Percentiles rank a stretch among this genome's conserved stretches.
Evolutionary conservation across 2,888 invertebrate species (phyloP).

Genomic region (Epirrhoe tristata): DNA sequence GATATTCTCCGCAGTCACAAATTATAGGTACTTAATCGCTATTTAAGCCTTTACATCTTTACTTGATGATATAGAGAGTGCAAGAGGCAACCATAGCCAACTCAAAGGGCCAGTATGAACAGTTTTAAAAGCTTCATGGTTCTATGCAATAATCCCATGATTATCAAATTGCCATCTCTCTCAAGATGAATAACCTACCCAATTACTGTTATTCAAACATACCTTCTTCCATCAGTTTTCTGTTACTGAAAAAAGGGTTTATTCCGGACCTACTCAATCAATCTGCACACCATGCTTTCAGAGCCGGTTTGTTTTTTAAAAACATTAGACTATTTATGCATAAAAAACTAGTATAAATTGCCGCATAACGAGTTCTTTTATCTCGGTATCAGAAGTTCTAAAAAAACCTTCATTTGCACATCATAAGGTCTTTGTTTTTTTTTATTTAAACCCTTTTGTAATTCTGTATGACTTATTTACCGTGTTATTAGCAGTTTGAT

Average conservation of each 20-base stretch:
- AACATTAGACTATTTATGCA: background rate
- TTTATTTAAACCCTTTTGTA: constrained; percentile 46
- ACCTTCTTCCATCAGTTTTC: background rate
- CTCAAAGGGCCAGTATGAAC: too few relatives aligned
- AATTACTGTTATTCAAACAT: background rate
- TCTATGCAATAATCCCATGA: too few relatives aligned
- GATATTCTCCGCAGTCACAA: too few relatives aligned
- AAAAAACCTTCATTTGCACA: constrained; percentile 53
- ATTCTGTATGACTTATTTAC: constrained; percentile 55
- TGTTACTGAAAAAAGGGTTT: background rate
- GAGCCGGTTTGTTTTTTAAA: background rate
- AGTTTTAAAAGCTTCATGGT: too few relatives aligned
- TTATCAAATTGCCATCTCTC: too few relatives aligned
- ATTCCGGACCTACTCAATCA: background rate
- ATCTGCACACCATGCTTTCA: background rate
- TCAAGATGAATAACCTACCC: too few relatives aligned
- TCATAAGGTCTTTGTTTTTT: constrained; percentile 44
- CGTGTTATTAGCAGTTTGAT: constrained; percentile 68
- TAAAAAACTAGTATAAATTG: constrained; percentile 60
- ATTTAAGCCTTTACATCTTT: too few relatives aligned
- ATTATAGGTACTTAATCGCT: too few relatives aligned
- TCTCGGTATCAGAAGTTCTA: constrained; percentile 63
- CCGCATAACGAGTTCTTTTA: constrained; percentile 64
- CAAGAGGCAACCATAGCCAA: too few relatives aligned
- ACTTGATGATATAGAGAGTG: too few relatives aligned